Conservation (phyloP, 1,140 invertebrate species). For the Gerris buenoi region DNA sequence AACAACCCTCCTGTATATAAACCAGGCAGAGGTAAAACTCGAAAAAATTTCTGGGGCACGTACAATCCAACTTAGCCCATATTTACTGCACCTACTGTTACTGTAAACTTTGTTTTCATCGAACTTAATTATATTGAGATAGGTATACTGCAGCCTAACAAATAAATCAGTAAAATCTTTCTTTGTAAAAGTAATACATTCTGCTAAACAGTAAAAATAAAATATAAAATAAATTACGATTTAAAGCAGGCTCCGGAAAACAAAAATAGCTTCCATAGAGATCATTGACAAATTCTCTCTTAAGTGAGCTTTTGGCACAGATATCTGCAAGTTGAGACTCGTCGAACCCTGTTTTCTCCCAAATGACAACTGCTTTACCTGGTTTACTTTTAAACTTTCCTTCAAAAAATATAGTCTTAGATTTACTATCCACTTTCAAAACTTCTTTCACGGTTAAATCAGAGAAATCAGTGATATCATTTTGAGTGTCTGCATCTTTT, state of each 20-base stretch:
- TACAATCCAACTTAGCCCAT: too few relatives aligned
- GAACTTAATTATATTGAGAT: too few relatives aligned
- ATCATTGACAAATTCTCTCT: conserved; percentile 62
- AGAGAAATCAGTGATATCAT: neutral
- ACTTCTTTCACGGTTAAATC: neutral
- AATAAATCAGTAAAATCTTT: too few relatives aligned
- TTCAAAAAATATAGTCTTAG: neutral
- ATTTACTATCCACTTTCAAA: neutral
- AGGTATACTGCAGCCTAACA: too few relatives aligned
- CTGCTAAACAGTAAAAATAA: too few relatives aligned
- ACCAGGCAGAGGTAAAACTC: too few relatives aligned
- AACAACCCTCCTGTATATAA: too few relatives aligned
- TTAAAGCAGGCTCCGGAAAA: conserved; percentile 43
- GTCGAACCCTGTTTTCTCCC: neutral
- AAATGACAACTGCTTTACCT: neutral
- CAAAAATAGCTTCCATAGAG: conserved; percentile 73
- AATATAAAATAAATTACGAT: conserved; percentile 40
- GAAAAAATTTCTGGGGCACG: too few relatives aligned
- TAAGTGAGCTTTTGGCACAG: conserved; percentile 34
- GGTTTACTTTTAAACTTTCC: neutral
- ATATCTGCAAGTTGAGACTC: neutral
- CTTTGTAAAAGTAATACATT: too few relatives aligned
- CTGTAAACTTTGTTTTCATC: too few relatives aligned
- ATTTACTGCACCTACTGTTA: too few relatives aligned
- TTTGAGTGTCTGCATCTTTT: neutral